Evolutionary conservation across 2,113 vertebrate genomes (phyloP).

Genomic region (Marcusenius ussheri): DNA sequence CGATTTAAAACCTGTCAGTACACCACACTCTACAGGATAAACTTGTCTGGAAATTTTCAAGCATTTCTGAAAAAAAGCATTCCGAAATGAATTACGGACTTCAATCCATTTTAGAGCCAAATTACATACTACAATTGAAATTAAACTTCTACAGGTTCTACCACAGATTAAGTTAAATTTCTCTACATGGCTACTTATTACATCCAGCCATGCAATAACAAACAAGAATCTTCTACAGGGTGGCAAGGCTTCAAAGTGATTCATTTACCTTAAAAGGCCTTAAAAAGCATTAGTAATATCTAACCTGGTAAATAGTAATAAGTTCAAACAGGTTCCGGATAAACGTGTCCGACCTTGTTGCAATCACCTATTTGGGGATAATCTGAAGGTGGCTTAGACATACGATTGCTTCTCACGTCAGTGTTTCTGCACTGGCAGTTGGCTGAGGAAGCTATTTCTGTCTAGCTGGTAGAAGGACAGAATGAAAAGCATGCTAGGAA

Average conservation of each 20-base stretch:
- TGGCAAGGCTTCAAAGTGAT: background rate
- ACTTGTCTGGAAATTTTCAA: background rate
- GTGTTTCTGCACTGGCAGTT: background rate
- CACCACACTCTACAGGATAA: background rate
- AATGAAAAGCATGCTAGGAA: constrained; percentile 7
- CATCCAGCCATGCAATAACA: background rate
- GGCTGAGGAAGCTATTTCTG: constrained; percentile 13
- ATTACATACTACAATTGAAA: background rate
- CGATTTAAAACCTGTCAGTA: background rate
- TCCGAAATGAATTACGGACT: background rate
- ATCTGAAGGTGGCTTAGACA: background rate
- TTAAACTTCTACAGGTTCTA: background rate
- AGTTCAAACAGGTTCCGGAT: background rate
- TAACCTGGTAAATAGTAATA: background rate
- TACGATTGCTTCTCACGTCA: background rate
- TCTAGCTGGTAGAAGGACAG: background rate
- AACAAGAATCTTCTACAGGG: background rate
- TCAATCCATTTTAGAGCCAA: background rate
- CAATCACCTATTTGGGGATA: background rate
- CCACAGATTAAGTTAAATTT: background rate
- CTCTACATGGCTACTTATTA: background rate
- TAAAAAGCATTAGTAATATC: background rate
- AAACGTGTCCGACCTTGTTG: background rate
- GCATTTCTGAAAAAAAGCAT: background rate
- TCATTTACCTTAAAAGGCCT: background rate